Conservation (phyloP, 2,888 invertebrate species). For the Congeria kusceri region DNA sequence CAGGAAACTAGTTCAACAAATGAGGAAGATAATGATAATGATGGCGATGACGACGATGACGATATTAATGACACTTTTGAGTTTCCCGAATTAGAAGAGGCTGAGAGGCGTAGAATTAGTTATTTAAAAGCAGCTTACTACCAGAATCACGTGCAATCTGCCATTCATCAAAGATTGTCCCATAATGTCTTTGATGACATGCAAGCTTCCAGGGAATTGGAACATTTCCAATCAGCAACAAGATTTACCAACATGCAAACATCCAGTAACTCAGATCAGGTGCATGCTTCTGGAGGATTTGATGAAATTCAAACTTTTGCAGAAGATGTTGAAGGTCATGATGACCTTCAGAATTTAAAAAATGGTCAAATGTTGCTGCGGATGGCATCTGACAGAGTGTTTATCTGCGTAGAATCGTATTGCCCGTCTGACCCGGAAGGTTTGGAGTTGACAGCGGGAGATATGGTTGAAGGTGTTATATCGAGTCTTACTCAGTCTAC, state of each 20-base stretch:
- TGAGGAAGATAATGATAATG: not conserved
- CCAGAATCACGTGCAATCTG: conserved; percentile 1
- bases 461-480: conserved; percentile 93
- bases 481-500: conserved; percentile 2
- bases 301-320: not conserved
- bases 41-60: not conserved
- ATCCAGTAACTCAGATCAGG: not conserved
- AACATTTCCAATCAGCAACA: not conserved
- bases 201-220: not conserved
- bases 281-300: not conserved
- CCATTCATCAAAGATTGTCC: not conserved
- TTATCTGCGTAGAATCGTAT: conserved; percentile 67
- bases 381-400: conserved; percentile 46
- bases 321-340: not conserved
- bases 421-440: conserved; percentile 91
- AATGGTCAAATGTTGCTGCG: not conserved
- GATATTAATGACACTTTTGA: not conserved
- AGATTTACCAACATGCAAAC: conserved; percentile 5
- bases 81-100: conserved; percentile 1
- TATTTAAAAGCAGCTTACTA: not conserved
- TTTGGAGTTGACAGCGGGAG: conserved; percentile 93
- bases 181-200: no score
- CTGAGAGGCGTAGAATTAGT: conserved; percentile 4
- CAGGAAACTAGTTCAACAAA: not conserved
- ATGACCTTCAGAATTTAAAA: no score